Conservation (phyloP, 1,140 invertebrate genomes). For the Camponotus floridanus region DNA sequence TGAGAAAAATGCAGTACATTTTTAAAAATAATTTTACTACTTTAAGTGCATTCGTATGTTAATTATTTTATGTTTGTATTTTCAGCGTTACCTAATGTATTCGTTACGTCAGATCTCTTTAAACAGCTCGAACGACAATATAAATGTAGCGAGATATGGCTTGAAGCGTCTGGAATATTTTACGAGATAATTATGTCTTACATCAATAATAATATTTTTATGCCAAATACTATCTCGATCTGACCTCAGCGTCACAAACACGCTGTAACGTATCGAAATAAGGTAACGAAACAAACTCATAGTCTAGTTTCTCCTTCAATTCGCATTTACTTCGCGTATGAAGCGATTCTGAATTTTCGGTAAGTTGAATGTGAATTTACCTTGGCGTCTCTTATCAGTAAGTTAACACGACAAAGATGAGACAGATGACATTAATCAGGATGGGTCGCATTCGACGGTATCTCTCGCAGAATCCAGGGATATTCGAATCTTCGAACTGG, state of each 20-base stretch:
- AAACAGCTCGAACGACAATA: not conserved
- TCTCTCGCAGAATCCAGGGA: not conserved
- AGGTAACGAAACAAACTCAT: conserved; percentile 20
- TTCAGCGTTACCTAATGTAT: not conserved
- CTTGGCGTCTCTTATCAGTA: conserved; percentile 10
- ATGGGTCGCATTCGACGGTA: too few species aligned
- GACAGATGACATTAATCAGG: conserved; percentile 52
- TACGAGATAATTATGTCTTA: conserved; percentile 11
- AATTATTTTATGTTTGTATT: not conserved
- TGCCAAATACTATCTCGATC: not conserved
- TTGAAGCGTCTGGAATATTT: not conserved
- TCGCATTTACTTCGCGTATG: not conserved
- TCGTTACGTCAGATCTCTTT: not conserved
- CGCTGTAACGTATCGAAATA: conserved; percentile 19
- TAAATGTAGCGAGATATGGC: not conserved
- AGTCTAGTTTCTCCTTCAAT: conserved; percentile 15
- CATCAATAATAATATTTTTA: not conserved
- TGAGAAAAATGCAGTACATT: not conserved
- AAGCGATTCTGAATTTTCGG: conserved; percentile 23
- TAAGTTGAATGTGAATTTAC: conserved; percentile 36
- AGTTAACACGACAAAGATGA: conserved; percentile 11
- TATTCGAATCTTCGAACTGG: not conserved
- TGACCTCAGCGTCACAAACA: not conserved
- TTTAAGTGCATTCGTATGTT: too few species aligned
- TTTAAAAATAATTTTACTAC: not conserved